Percentiles rank a stretch among this genome's conserved stretches.
Conservation (phyloP, 2,797 vertebrate genomes). For the Phrynocephalus vlangalii region DNA sequence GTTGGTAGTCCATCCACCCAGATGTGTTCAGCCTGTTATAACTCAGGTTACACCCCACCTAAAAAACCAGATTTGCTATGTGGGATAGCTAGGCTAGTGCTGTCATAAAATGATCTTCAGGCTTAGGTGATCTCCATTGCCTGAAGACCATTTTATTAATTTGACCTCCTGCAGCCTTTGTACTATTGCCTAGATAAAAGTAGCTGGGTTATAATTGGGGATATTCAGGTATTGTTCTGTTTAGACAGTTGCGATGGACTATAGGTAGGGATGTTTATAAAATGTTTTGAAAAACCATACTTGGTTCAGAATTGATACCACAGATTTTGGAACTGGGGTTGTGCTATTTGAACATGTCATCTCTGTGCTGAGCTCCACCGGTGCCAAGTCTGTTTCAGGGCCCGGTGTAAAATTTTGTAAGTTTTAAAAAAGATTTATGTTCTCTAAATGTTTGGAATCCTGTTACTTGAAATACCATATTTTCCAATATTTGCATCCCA, state of each 20-base stretch:
- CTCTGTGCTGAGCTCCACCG: no score
- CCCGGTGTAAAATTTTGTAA: neutral
- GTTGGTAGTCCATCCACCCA: neutral
- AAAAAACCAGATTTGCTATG: neutral
- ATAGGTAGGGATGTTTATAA: neutral
- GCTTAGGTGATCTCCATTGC: neutral
- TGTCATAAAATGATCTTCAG: neutral
- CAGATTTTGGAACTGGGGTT: neutral
- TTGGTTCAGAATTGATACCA: neutral
- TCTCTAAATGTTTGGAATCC: neutral
- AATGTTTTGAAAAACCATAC: neutral
- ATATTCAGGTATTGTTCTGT: neutral
- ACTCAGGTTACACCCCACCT: neutral
- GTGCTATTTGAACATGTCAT: neutral
- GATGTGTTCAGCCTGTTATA: neutral
- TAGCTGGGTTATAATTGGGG: neutral
- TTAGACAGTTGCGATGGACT: neutral
- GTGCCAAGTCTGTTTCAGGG: neutral
- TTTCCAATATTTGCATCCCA: neutral
- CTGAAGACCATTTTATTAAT: neutral
- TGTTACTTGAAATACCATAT: neutral
- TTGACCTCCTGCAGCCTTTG: neutral
- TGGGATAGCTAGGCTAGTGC: neutral
- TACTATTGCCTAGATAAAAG: neutral
- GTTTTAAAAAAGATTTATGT: neutral